A percentile compares a stretch with the other conserved stretches of the same genome.
phyloP scores from a whole-genome alignment of 2,888 invertebrate genomes.

The Chrysopilus asiliformis region DNA sequence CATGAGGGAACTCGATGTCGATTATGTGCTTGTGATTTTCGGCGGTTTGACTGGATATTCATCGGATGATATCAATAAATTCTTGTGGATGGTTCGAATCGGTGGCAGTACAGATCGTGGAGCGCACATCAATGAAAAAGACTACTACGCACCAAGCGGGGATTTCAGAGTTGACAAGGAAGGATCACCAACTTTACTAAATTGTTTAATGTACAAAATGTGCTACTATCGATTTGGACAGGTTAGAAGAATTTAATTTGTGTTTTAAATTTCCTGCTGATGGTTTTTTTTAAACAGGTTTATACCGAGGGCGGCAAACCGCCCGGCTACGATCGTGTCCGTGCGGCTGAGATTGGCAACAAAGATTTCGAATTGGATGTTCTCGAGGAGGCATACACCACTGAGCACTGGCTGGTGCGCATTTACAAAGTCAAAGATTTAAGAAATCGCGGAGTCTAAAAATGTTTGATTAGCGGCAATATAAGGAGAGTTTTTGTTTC shows the following conservation, averaged over 20 bases:
- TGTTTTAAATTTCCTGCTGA: constrained; percentile 39
- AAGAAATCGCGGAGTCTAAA: constrained; percentile 70
- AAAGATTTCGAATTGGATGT: constrained; percentile 96
- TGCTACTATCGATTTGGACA: constrained; percentile 97
- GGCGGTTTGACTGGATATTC: constrained; percentile 98
- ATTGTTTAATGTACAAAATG: constrained; percentile 99
- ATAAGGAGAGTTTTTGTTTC: too few species aligned
- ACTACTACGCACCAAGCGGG: constrained; percentile 91
- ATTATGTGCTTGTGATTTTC: constrained; percentile 96
- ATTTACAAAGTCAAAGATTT: constrained; percentile 96
- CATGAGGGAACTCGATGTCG: constrained; percentile 92
- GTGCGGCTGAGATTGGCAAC: constrained; percentile 95
- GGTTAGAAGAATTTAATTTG: constrained; percentile 13
- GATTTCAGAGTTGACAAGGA: constrained; percentile 95
- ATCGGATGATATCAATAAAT: constrained; percentile 98
- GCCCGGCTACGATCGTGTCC: constrained; percentile 90
- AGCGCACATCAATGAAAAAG: constrained; percentile 87
- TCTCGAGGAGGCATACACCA: constrained; percentile 99
- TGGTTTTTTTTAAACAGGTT: constrained; percentile 81
- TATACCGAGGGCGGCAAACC: constrained; percentile 93
- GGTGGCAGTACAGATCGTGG: constrained; percentile 93
- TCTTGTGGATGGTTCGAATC: constrained; percentile 98
- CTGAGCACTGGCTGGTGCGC: constrained; percentile 97
- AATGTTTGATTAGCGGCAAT: too few species aligned
- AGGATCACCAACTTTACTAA: constrained; percentile 79